A percentile compares a stretch with the other conserved stretches of the same genome.
Evolutionary conservation across 2,113 vertebrate genomes (phyloP).

Genomic region (Stegastes partitus): DNA sequence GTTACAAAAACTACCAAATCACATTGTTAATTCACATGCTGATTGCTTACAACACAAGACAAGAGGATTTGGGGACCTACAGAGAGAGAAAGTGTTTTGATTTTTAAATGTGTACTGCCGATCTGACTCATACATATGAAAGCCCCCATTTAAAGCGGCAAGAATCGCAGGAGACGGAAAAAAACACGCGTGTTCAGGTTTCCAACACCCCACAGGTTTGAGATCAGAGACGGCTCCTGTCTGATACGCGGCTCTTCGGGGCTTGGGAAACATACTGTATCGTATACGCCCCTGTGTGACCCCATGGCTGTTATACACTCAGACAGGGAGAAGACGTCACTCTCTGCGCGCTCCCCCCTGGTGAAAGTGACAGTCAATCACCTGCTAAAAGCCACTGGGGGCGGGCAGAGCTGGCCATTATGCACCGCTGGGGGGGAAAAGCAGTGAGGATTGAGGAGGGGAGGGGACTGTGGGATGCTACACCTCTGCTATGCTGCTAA

Average conservation of each 20-base stretch:
- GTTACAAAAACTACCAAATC: slow-evolving; percentile 61
- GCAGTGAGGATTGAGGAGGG: slow-evolving; percentile 27
- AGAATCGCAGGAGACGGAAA: slow-evolving; percentile 64
- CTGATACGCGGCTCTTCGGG: slow-evolving; percentile 62
- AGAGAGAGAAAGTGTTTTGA: slow-evolving; percentile 71
- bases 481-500: slow-evolving; percentile 14
- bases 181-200: slow-evolving; percentile 68
- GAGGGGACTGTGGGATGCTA: slow-evolving; percentile 28
- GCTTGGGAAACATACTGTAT: slow-evolving; percentile 66
- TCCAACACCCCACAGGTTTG: slow-evolving; percentile 70
- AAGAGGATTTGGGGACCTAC: slow-evolving; percentile 59
- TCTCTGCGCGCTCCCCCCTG: slow-evolving; percentile 43
- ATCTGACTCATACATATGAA: slow-evolving; percentile 81
- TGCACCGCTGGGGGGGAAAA: slow-evolving; percentile 43
- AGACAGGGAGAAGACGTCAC: slow-evolving; percentile 68
- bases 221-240: slow-evolving; percentile 75
- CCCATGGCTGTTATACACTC: slow-evolving; percentile 74
- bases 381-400: slow-evolving; percentile 64
- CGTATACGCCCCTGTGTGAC: slow-evolving; percentile 67
- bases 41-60: slow-evolving; percentile 62
- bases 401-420: slow-evolving; percentile 61
- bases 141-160: slow-evolving; percentile 70
- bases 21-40: slow-evolving; percentile 70
- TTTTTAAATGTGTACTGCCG: slow-evolving; percentile 77
- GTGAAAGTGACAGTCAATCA: slow-evolving; percentile 75